These are phyloP conservation scores for Lycaon pictus DNA, from an alignment of 2,113 vertebrate genomes.

Conservation along the genomic window DNA sequence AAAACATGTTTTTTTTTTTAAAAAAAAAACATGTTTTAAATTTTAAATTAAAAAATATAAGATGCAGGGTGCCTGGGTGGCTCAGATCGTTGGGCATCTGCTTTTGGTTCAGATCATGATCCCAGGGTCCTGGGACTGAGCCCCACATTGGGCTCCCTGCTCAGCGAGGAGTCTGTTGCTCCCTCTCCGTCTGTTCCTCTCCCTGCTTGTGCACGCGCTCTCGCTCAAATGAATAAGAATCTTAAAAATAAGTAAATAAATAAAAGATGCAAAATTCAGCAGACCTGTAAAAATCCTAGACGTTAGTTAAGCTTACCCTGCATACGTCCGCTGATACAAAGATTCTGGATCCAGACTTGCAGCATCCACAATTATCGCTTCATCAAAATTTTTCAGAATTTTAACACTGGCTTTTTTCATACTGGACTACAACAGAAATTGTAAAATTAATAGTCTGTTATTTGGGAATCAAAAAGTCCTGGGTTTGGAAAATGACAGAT, in stretches of 20 bases:
- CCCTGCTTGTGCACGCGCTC: too few species aligned
- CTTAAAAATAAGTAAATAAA: too few species aligned
- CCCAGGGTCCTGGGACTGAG: too few species aligned
- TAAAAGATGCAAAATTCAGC: not conserved
- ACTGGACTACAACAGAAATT: constrained; percentile 86
- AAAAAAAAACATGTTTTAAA: not conserved
- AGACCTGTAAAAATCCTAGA: constrained; percentile 21
- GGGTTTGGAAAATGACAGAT: not conserved
- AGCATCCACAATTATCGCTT: constrained; percentile 98
- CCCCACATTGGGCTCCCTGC: too few species aligned
- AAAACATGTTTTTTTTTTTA: not conserved
- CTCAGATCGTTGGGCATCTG: too few species aligned
- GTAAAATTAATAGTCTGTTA: constrained; percentile 78
- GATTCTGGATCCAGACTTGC: constrained; percentile 98
- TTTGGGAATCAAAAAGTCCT: constrained; percentile 57
- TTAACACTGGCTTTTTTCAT: constrained; percentile 96
- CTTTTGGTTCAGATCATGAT: too few species aligned
- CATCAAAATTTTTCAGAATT: constrained; percentile 99
- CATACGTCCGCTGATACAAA: constrained; percentile 97
- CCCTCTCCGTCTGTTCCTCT: too few species aligned
- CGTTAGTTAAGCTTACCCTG: constrained; percentile 92
- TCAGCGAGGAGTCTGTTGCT: too few species aligned
- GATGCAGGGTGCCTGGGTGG: not conserved
- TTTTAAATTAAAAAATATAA: not conserved
- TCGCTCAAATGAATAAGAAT: too few species aligned